Conservation (phyloP, 2,888 invertebrate genomes). For the Eilema caniola region DNA sequence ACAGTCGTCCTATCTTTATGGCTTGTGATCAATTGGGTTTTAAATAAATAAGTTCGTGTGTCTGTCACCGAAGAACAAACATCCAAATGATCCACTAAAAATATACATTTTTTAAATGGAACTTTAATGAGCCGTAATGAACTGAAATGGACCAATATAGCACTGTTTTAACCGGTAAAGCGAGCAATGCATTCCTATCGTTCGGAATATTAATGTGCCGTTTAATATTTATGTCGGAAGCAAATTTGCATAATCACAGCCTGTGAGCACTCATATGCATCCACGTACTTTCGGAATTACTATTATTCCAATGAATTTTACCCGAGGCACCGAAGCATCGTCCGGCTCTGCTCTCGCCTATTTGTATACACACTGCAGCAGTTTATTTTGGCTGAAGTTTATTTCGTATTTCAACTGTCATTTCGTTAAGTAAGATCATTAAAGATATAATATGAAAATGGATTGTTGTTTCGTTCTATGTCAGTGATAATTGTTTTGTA, state of each 20-base stretch:
- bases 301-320: constrained; percentile 81
- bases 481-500: neutral
- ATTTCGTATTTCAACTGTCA: constrained; percentile 25
- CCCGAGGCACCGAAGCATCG: constrained; percentile 61
- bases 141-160: constrained; percentile 64
- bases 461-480: neutral
- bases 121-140: constrained; percentile 64
- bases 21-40: neutral
- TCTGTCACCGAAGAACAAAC: neutral
- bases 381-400: constrained; percentile 54
- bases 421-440: constrained; percentile 32
- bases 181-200: constrained; percentile 83
- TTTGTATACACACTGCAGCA: constrained; percentile 37
- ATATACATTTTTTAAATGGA: constrained; percentile 47
- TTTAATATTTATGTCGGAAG: constrained; percentile 85
- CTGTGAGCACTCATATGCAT: constrained; percentile 74
- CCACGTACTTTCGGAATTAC: constrained; percentile 70
- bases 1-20: neutral
- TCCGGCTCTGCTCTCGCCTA: constrained; percentile 44
- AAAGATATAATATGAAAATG: constrained; percentile 23
- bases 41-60: neutral
- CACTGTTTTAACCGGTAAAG: constrained; percentile 73
- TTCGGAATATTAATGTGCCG: constrained; percentile 85
- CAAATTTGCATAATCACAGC: constrained; percentile 86
- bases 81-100: constrained; percentile 8